Evolutionary conservation across 2,113 vertebrate species (phyloP), one percentile per base, ranked within the genome.

Genomic region (Oceanodroma tethys): DNA sequence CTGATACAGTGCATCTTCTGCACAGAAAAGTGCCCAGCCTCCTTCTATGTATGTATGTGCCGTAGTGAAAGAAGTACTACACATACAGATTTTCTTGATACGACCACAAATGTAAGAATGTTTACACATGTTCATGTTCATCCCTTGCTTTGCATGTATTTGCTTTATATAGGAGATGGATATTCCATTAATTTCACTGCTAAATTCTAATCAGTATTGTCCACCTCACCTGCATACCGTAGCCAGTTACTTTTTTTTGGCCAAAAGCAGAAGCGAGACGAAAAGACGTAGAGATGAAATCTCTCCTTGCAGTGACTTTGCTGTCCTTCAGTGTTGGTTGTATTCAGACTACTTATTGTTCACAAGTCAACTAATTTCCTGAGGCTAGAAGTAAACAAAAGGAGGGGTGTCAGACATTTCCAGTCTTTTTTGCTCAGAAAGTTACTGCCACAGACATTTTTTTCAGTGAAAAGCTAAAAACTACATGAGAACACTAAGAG

Each of bases 201-300:
- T 40, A 62, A 62, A 48, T 78, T 78, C 32, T 52, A 5, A 25
- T 66, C 8, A 21, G 7, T 89, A 7, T 43, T 66, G 48, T 53
- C 25, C 25, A 23, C 21, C 22, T 8, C 0, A 3, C 3, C 8
- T 4, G 4, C 34, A 25, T 36, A 43, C 9, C 5, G 34, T 9
- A 86, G 6, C 6, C 1, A 17, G 25, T 73, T 75, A 18, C 2
- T 4, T 25, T 30, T 45, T 66, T 52, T 48, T 62, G 1, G 1
- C 27, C 13, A 71, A 75, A 90, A 63, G 6, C 8, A 75, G 34
- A 80, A 75, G 8, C 0, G 5, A 72, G 40, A 50, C 2, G 1
- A 66, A 70, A 71, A 85, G 10, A 16, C 29, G 3, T 9, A 43
- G 40, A 56, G 36, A 52, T 2, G 1, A 93, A 86, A 76, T 47